Percentiles rank a stretch among this genome's conserved stretches.
phyloP scores from a whole-genome alignment of 2,797 vertebrate genomes.

The Sebastiscus tertius region DNA sequence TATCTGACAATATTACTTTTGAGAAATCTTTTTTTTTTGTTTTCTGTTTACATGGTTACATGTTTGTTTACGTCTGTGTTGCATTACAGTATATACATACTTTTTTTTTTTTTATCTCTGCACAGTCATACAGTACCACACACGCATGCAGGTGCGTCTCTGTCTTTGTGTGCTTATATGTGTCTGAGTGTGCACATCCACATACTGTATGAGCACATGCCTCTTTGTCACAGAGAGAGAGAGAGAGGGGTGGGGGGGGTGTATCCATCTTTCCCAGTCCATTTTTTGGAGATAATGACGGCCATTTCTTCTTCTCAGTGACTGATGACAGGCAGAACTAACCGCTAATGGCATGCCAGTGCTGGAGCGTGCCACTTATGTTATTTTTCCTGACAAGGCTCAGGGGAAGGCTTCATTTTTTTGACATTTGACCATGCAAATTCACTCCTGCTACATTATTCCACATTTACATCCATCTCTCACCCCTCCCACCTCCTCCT shows the following conservation, averaged over 20 bases:
- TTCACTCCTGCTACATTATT: conserved; percentile 99
- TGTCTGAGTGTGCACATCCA: conserved; percentile 52
- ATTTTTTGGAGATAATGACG: conserved; percentile 93
- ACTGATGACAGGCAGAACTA: conserved; percentile 98
- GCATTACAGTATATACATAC: conserved; percentile 16
- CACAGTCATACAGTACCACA: conserved; percentile 15
- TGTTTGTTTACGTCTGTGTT: not conserved
- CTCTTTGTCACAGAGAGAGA: conserved; percentile 60
- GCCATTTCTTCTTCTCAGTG: conserved; percentile 89
- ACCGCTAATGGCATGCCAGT: conserved; percentile 96
- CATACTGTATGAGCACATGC: conserved; percentile 43
- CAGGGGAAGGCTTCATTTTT: conserved; percentile 99
- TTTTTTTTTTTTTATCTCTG: conserved; percentile 4
- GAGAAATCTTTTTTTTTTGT: not conserved
- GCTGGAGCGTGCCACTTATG: conserved; percentile 93
- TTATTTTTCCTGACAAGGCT: conserved; percentile 99
- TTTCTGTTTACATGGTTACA: not conserved
- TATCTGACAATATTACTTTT: not conserved
- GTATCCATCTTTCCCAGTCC: conserved; percentile 81
- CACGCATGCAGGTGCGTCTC: conserved; percentile 33
- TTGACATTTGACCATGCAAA: conserved; percentile 99
- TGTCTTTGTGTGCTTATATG: conserved; percentile 48
- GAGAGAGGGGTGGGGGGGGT: conserved; percentile 28
- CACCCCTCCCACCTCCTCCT: conserved; percentile 45
- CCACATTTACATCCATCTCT: conserved; percentile 94